Base-by-base conservation (phyloP, 1,140 invertebrate species). In the Zaprionus nigranus region DNA sequence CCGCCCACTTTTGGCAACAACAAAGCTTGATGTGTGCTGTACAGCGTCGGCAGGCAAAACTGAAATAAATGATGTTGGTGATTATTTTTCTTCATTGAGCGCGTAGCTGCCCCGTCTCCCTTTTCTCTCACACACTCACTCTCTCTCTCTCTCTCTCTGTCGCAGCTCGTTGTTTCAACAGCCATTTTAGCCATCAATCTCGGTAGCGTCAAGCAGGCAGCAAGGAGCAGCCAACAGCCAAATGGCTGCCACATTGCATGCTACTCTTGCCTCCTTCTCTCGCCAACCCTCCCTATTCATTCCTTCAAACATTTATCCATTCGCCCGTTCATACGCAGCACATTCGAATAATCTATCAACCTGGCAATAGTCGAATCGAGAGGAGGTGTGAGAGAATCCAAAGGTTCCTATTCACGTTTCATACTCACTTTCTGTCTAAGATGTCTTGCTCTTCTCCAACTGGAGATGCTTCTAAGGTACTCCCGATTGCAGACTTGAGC, bases 61-160 rank as follows among this genome's bases (percentile, higher is more conserved):
- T 78, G 84, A 88, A 88, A 88, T 88, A 88, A 88, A 88, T 88
- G 84, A 88, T 88, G 84, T 88, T 90, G 84, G 85, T 88, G 84
- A 88, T 88, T 88, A 88, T 88, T 88, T 88, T 88, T 88, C 81
- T 88, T 88, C 84, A 88, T 88, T 90, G 84, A 88, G 81, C 78
- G 75, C 62, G 38, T 36, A 38, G 74, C 73, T 40, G 28, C 40
- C 5, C 11, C 40, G 15, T 36, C n/a, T 28, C 34, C 13, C 24
- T 28, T 6, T 22, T n/a, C n/a, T n/a, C n/a, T n/a, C n/a, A n/a
- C n/a, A n/a, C n/a, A n/a, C n/a, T n/a, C n/a, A n/a, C n/a, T 38
- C 38, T 28, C 26, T 56, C 36, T 17, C 36, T 36, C 53, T 7
- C 57, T 22, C 60, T 12, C 15, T 24, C 34, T 22, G 38, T 49